These are phyloP conservation scores for Eptatretus burgeri DNA, from an alignment of 2,113 vertebrate genomes.

Conservation along the genomic window DNA sequence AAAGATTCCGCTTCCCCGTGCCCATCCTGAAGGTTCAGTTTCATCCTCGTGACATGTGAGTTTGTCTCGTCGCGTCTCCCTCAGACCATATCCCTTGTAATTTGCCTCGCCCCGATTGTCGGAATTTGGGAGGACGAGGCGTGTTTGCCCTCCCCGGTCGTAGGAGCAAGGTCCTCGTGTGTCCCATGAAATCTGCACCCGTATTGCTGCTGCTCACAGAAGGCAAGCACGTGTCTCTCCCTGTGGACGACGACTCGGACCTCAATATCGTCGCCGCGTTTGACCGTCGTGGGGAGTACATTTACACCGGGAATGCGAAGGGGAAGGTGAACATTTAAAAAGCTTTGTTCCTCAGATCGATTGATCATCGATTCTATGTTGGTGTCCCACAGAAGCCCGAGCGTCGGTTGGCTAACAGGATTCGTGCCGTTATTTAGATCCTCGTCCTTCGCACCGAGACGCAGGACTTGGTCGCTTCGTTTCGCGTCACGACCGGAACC, in stretches of 20 bases:
- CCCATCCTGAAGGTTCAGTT: slow-evolving; percentile 86
- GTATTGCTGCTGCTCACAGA: slow-evolving; percentile 74
- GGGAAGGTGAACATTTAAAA: slow-evolving; percentile 40
- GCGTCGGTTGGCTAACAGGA: no score
- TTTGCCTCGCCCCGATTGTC: background rate
- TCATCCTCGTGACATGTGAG: slow-evolving; percentile 82
- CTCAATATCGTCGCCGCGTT: slow-evolving; percentile 94
- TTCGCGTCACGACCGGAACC: slow-evolving; percentile 88
- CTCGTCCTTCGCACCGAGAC: slow-evolving; percentile 74
- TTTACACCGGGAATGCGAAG: slow-evolving; percentile 90
- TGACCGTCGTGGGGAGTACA: slow-evolving; percentile 70
- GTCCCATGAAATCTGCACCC: slow-evolving; percentile 90
- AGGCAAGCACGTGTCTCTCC: slow-evolving; percentile 72
- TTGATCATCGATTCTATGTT: no score
- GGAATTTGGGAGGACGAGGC: background rate
- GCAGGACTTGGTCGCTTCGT: slow-evolving; percentile 82
- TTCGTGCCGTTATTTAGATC: slow-evolving; percentile 22
- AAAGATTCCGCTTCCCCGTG: slow-evolving; percentile 77
- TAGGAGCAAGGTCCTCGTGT: slow-evolving; percentile 72
- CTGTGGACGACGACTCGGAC: slow-evolving; percentile 91
- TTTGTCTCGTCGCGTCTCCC: slow-evolving; percentile 9
- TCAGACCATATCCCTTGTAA: no score
- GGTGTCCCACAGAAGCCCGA: no score
- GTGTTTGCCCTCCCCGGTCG: background rate
- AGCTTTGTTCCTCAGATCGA: no score